Evolutionary conservation across 2,797 vertebrate genomes (phyloP), one percentile per base, ranked within the genome.

Genomic region (Diplodus puntazzo): DNA sequence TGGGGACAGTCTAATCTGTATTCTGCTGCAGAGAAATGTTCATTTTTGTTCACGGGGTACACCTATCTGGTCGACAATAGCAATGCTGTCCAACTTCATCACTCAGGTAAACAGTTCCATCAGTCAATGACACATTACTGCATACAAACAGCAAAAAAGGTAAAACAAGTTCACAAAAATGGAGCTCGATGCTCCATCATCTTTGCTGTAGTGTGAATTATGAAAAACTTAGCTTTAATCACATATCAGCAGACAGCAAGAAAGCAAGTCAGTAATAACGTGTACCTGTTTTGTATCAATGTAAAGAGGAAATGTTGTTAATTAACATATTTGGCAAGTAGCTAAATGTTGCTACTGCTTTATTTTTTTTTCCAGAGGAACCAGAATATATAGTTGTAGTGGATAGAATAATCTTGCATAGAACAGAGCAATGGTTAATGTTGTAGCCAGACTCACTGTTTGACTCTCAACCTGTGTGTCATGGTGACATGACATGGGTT

Each of bases 121-220:
- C 74, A 80, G 68, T 68, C 79, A 69, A 2, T 80, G 80, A 72
- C 65, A 80, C 75, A 82, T 73, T 10, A 7, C 53, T 48, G 72
- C 48, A 75, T 59, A 69, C 27, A 13, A 83, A 27, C 11, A 80
- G 11, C 9, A 64, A n/a, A 54, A 2, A 79, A 76, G 65, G 68
- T 73, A 42, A 77, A 68, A 70, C 4, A 60, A 20, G 23, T 64
- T 65, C 34, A 43, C 65, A 74, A 55, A 20, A 23, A 58, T 68
- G 50, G 48, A 63, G 11, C 17, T 30, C 52, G 27, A 75, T 43
- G 52, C 73, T 75, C 55, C 20, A 54, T 82, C 70, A 64, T 60
- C 21, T 39, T 39, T 55, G 10, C 45, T 71, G 16, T 17, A 9
- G 21, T 58, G 21, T 55, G 42, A 64, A 77, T 39, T 54, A 25